Conservation (phyloP, 2,113 vertebrate genomes). For the Sterna hirundo region DNA sequence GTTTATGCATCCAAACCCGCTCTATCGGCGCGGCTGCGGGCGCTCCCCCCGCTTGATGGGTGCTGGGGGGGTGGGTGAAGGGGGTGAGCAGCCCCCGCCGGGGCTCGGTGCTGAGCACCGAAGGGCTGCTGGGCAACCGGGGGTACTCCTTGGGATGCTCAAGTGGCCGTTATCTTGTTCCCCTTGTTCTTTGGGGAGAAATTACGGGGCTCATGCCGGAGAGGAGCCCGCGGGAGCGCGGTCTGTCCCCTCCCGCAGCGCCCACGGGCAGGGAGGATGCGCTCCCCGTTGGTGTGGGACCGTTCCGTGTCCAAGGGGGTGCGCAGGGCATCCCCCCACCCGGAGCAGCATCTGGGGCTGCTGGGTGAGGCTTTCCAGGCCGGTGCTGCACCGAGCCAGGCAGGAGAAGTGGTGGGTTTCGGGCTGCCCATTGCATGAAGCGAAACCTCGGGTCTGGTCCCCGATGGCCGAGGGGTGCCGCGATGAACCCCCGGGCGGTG, state of each 20-base stretch:
- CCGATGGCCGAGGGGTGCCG: accelerated
- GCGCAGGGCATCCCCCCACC: neutral
- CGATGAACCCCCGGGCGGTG: accelerated
- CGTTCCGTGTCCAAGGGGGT: accelerated
- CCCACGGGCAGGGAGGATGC: neutral
- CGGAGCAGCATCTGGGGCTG: neutral
- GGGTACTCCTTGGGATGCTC: accelerated
- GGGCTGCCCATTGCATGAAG: accelerated
- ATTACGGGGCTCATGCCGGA: accelerated
- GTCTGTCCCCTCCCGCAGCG: neutral
- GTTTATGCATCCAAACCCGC: neutral
- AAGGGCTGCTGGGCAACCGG: neutral
- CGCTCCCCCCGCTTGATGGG: no score
- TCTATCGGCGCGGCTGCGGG: neutral
- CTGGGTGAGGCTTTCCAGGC: neutral
- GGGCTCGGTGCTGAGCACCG: neutral
- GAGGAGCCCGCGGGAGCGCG: accelerated
- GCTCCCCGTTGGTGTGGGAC: neutral
- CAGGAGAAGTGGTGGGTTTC: accelerated
- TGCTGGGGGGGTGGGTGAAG: no score
- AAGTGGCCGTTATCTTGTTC: accelerated
- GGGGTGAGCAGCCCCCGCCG: neutral
- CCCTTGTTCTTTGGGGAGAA: neutral
- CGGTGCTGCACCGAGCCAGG: neutral
- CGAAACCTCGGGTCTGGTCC: neutral